Conservation (phyloP, 2,888 invertebrate species). For the Mythimna pallens region DNA sequence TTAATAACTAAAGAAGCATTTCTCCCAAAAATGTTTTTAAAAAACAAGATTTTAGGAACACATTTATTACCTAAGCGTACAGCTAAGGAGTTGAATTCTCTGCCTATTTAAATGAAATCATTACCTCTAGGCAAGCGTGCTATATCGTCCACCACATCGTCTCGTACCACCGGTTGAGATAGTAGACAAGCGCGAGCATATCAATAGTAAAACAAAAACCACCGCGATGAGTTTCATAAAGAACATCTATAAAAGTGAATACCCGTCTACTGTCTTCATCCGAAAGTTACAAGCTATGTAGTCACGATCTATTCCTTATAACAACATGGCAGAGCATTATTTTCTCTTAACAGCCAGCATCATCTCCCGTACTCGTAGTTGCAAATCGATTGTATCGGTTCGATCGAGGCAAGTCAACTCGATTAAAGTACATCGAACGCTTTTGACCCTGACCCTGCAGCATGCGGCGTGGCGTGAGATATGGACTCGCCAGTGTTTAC, state of each 20-base stretch:
- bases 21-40: constrained; percentile 32
- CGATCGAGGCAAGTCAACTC: constrained; percentile 67
- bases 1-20: constrained; percentile 38
- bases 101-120: no score
- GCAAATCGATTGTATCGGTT: constrained; percentile 77
- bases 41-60: no score
- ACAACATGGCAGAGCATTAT: constrained; percentile 65
- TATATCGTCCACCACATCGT: no score
- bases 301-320: constrained; percentile 70
- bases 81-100: no score
- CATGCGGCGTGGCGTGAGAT: constrained; percentile 69
- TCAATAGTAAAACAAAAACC: constrained; percentile 8
- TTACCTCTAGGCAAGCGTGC: no score
- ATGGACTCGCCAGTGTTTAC: constrained; percentile 76
- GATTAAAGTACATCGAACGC: constrained; percentile 77
- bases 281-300: constrained; percentile 58
- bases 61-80: no score
- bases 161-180: no score
- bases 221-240: constrained; percentile 21
- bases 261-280: constrained; percentile 53
- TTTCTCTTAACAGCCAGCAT: constrained; percentile 65
- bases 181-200: no score
- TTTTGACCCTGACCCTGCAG: constrained; percentile 77
- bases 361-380: constrained; percentile 68
- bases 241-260: constrained; percentile 50